Base-by-base conservation (phyloP, 2,113 vertebrate genomes). In the Osmerus mordax region DNA sequence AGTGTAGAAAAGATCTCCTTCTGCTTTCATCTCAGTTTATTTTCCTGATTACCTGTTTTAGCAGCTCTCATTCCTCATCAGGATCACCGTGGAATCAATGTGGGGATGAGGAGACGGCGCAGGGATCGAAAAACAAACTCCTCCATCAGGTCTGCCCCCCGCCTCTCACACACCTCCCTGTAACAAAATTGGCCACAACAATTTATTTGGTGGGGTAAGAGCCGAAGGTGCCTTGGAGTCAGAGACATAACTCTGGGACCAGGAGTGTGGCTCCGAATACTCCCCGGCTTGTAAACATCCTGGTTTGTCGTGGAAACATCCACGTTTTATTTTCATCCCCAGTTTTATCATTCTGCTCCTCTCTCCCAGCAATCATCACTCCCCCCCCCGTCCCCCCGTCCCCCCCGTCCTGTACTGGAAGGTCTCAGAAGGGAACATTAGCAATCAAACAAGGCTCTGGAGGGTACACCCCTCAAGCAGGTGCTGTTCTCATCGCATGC, bases 41-140 rank as follows among this genome's bases (percentile, higher is more conserved):
- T 55, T 4, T 16, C 59, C 47, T 76, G 75, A 74, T 78, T 75
- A 62, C 55, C 66, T 63, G 58, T 70, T 65, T 32, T 29, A 69
- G 52, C 18, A 8, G 65, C 84, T 72, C 74, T 72, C 71, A 54
- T 77, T 84, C 70, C 80, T 80, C 62, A 87, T 68, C 84, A 79
- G 83, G 65, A 87, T 72, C 83, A 67, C 88, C 87, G 89, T 76
- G 69, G 83, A 86, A 85, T 91, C 83, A 90, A 56, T 90, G 91
- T 81, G 87, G 78, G 87, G 81, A 82, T 0, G 78, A 87, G 81
- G 83, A 0, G 2, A 79, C 76, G 69, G 73, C 71, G 81, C 90
- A 91, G 90, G 91, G 85, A 86, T 87, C 88, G 85, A 70, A 88
- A 87, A 92, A 91, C 86, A 82, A 80, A 84, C 87, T 89, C 83